Evolutionary conservation across 1,140 invertebrate species (phyloP).

Genomic region (Anoplolepis gracilipes): DNA sequence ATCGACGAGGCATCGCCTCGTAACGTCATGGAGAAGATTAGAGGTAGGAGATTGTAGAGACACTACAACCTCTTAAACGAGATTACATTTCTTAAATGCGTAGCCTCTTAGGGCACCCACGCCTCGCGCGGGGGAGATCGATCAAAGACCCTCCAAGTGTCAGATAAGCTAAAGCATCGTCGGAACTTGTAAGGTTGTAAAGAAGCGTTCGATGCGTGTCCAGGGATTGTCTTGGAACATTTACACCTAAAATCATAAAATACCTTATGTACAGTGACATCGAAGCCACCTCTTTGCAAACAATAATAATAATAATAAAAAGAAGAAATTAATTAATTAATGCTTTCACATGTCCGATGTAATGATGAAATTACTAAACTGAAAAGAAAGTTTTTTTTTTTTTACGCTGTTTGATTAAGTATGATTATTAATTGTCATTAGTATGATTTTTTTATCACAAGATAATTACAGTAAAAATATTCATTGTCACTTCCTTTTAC

Average conservation of each 20-base stretch:
- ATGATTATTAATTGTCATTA: neutral
- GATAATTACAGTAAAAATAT: neutral
- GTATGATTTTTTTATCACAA: neutral
- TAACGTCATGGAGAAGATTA: slow-evolving; percentile 53
- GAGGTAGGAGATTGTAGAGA: slow-evolving; percentile 26
- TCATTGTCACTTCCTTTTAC: neutral
- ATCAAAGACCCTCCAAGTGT: slow-evolving; percentile 52
- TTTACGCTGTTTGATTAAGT: neutral
- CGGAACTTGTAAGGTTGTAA: slow-evolving; percentile 58
- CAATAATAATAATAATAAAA: too few species aligned
- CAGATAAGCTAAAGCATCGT: slow-evolving; percentile 48
- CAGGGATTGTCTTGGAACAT: slow-evolving; percentile 37
- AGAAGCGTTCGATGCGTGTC: slow-evolving; percentile 6
- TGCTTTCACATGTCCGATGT: neutral
- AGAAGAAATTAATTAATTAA: slow-evolving; percentile 5
- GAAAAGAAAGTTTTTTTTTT: neutral
- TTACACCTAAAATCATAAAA: slow-evolving; percentile 13
- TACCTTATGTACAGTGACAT: neutral
- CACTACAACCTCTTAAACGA: slow-evolving; percentile 57
- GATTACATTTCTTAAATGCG: slow-evolving; percentile 53
- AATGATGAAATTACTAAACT: neutral
- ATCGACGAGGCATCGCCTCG: slow-evolving; percentile 36
- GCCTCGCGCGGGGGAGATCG: slow-evolving; percentile 27
- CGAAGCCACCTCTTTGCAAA: neutral
- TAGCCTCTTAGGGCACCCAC: slow-evolving; percentile 48